Evolutionary conservation across 2,888 invertebrate genomes (phyloP), one percentile per base, ranked within the genome.

Genomic region (Odontocolon sp.): DNA sequence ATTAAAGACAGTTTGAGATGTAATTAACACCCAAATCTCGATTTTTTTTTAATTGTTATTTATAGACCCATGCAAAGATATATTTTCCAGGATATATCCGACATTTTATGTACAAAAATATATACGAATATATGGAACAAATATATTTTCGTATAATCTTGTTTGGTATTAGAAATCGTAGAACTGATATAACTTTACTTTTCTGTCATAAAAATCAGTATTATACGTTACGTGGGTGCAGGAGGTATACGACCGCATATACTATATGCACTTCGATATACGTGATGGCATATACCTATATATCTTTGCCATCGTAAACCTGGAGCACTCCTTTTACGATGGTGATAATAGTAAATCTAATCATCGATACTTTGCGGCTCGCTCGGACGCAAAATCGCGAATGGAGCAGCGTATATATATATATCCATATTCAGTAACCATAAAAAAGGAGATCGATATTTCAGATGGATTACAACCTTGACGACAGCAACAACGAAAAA

Each of bases 271-370:
- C 68, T 47, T 14, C 9, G 57, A 36, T 61, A 9, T 45, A 42
- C 45, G 33, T 47, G 21, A 45, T 33, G n/a, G 8, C 31, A 66
- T 76, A 66, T 56, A 69, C 57, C 52, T 56, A 56, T 40, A 31
- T 54, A 54, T 73, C 33, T 21, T 21, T 56, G 56, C 33, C 28
- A 54, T 61, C 64, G 71, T 79, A 77, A 79, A 47, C 47, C 31
- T 26, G 47, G 23, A 52, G 75, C 31, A 33, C 68, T 68, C 18
- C 59, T 68, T 79, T 79, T 77, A 79, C 68, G 77, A 77, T 26
- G 45, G 74, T 70, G 74, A 77, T 77, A 74, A 77, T 79, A 79
- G 64, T 77, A 74, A 79, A 77, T 79, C 52, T 77, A 77, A 77
- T 77, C 77, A 77, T 74, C 73, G 79, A 79, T 79, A 67, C 52